Conservation (phyloP, 2,888 invertebrate species). For the Pandemis corylana region DNA sequence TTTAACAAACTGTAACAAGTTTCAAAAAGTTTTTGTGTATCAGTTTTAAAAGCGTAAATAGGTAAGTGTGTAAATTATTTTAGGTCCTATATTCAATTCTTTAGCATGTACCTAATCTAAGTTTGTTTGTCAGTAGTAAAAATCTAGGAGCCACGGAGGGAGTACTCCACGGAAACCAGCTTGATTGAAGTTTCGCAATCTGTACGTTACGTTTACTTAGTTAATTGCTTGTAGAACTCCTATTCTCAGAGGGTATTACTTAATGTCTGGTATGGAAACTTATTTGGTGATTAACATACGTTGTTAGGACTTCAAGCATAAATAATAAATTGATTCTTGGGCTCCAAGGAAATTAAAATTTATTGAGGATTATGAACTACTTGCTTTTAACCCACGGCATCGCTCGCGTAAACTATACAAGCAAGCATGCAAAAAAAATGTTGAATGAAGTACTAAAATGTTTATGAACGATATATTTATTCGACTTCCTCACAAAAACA, state of each 20-base stretch:
- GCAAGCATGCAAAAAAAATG: too few species aligned
- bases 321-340: neutral
- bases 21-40: too few species aligned
- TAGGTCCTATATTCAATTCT: neutral
- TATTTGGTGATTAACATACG: neutral
- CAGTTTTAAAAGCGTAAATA: too few species aligned
- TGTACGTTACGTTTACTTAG: slow-evolving; percentile 30
- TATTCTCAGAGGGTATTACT: slow-evolving; percentile 20
- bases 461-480: too few species aligned
- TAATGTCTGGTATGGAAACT: slow-evolving; percentile 6
- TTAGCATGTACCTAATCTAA: too few species aligned
- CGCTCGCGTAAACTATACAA: too few species aligned
- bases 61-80: too few species aligned
- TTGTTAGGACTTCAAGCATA: neutral
- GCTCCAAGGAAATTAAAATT: neutral
- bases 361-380: neutral
- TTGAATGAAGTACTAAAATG: too few species aligned
- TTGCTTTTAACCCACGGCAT: neutral
- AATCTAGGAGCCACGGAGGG: neutral
- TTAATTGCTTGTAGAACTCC: slow-evolving; percentile 32
- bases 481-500: too few species aligned
- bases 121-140: neutral
- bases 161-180: neutral
- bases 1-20: too few species aligned
- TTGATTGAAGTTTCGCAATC: slow-evolving; percentile 6